These are phyloP conservation scores for Macrosteles quadrilineatus DNA, from an alignment of 1,140 invertebrate genomes.

Conservation along the genomic window DNA sequence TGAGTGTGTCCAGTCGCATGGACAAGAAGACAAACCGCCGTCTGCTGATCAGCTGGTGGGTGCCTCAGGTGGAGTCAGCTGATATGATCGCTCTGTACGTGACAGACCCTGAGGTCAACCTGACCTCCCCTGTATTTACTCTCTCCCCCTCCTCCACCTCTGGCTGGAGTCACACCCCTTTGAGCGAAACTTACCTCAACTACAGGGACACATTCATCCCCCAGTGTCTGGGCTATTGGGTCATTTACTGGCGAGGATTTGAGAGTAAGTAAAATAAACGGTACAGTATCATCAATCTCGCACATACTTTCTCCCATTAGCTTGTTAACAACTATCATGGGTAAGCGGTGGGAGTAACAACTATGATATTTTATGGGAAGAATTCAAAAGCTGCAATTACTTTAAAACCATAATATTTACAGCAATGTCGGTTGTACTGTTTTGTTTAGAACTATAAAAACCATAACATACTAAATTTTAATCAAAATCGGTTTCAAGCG, in stretches of 20 bases:
- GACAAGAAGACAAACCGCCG: neutral
- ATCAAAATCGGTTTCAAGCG: no score
- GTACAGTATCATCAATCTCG: no score
- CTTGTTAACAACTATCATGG: no score
- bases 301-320: no score
- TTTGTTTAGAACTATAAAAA: no score
- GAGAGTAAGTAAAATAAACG: no score
- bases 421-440: no score
- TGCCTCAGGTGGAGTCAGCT: neutral
- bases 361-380: no score
- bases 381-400: no score
- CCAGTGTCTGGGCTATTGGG: neutral
- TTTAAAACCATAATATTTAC: no score
- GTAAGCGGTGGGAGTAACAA: no score
- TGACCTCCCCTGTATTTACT: conserved; percentile 7
- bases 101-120: conserved; percentile 3
- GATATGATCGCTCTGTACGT: conserved; percentile 9
- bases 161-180: conserved; percentile 12
- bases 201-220: neutral
- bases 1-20: neutral
- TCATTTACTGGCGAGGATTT: conserved; percentile 4
- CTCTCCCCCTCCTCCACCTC: neutral
- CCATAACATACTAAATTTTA: no score
- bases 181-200: neutral
- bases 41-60: conserved; percentile 12